These are phyloP conservation scores for Pyxicephalus adspersus DNA, from an alignment of 2,113 vertebrate species.

Conservation along the genomic window DNA sequence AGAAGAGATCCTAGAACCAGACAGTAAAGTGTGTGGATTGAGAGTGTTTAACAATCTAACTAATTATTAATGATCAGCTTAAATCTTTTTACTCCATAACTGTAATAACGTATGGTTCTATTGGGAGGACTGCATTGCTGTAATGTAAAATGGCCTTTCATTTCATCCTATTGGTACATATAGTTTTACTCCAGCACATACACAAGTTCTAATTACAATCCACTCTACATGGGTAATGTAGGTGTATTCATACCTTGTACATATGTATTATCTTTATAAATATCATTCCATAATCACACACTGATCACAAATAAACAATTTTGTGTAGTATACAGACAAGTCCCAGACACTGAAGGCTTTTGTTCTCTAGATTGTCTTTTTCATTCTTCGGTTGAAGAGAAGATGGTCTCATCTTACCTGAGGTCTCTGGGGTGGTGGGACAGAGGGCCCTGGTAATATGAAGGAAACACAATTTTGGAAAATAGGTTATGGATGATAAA, in stretches of 20 bases:
- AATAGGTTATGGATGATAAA: no score
- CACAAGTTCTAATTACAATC: not conserved
- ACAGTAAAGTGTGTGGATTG: no score
- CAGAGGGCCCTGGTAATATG: not conserved
- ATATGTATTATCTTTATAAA: not conserved
- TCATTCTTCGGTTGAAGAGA: not conserved
- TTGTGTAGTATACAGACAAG: not conserved
- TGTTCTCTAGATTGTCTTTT: not conserved
- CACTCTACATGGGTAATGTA: not conserved
- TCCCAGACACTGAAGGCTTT: not conserved
- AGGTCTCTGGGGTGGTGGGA: conserved; percentile 6
- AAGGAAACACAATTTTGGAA: no score
- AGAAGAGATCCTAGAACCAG: no score
- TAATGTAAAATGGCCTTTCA: no score
- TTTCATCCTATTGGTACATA: not conserved
- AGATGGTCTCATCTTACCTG: conserved; percentile 38
- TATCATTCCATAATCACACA: not conserved
- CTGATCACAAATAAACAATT: not conserved
- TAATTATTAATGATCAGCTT: no score
- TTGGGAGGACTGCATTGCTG: no score
- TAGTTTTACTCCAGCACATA: not conserved
- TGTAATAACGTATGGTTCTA: no score
- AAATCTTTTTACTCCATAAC: no score
- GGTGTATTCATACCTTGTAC: not conserved
- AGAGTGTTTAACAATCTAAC: no score